These are phyloP conservation scores for Notarius quadriscutis DNA, from an alignment of 2,113 vertebrate species.

Conservation along the genomic window DNA sequence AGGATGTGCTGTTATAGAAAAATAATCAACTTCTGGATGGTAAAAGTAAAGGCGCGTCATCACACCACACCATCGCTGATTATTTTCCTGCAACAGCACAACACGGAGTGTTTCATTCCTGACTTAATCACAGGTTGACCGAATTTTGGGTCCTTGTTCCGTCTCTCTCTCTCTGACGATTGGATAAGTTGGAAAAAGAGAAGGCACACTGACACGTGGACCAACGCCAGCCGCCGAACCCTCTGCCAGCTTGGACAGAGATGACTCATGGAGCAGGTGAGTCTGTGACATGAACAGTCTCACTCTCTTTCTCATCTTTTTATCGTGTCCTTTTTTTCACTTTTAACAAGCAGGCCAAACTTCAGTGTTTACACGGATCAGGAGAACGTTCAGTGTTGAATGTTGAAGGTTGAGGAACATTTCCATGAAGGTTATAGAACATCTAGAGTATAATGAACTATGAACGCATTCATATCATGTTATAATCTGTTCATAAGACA, in stretches of 20 bases:
- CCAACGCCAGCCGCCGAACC: slow-evolving; percentile 34
- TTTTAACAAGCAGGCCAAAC: neutral
- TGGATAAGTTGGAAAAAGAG: slow-evolving; percentile 33
- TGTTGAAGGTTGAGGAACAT: neutral
- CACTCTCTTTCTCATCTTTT: neutral
- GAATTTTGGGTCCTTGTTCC: neutral
- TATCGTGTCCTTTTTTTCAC: neutral
- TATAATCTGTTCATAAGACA: neutral
- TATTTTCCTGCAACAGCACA: neutral
- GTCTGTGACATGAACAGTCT: slow-evolving; percentile 1
- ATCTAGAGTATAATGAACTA: neutral
- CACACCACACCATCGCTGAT: neutral
- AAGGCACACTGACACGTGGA: slow-evolving; percentile 44
- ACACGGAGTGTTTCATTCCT: neutral
- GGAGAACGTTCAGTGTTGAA: neutral
- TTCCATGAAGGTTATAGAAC: neutral
- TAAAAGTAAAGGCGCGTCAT: neutral
- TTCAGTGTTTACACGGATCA: neutral
- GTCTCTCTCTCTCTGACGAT: slow-evolving; percentile 28
- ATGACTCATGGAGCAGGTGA: slow-evolving; percentile 49
- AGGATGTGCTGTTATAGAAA: neutral
- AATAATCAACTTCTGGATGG: neutral
- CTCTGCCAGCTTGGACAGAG: slow-evolving; percentile 50
- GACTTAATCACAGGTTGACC: neutral
- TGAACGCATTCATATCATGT: neutral